A percentile compares a stretch with the other conserved stretches of the same genome.
Evolutionary conservation across 2,797 vertebrate species (phyloP).

Genomic region (Sebastiscus albofasciatus): DNA sequence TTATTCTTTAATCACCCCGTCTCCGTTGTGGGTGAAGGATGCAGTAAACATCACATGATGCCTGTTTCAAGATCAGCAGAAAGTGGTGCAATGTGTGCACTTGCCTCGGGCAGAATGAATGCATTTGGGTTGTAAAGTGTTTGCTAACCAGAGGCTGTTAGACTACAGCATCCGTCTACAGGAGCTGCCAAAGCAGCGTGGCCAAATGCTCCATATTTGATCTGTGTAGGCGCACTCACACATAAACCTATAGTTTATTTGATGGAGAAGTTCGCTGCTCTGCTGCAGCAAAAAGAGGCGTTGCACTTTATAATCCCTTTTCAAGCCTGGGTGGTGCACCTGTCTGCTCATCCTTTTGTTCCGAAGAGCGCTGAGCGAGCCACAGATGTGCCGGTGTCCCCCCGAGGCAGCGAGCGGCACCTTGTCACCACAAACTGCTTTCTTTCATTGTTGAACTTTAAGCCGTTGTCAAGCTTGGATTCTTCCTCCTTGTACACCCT

Average conservation of each 20-base stretch:
- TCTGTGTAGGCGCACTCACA: background rate
- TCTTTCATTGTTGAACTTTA: slow-evolving; percentile 23
- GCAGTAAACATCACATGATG: background rate
- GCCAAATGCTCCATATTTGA: background rate
- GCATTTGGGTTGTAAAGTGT: background rate
- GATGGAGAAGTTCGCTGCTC: slow-evolving; percentile 2
- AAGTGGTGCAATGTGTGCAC: background rate
- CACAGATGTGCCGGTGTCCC: slow-evolving; percentile 21
- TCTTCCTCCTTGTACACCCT: background rate
- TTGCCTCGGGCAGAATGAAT: background rate
- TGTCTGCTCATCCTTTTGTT: slow-evolving; percentile 27
- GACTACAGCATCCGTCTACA: background rate
- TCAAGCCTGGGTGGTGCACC: slow-evolving; percentile 8
- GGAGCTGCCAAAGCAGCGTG: background rate
- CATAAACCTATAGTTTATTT: background rate
- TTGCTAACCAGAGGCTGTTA: background rate
- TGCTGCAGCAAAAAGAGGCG: slow-evolving; percentile 2
- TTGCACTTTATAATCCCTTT: background rate
- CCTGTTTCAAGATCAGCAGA: background rate
- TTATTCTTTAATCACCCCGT: background rate
- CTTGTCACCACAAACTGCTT: slow-evolving; percentile 25
- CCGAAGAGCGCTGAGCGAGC: background rate
- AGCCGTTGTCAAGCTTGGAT: slow-evolving; percentile 29
- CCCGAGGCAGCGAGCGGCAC: slow-evolving; percentile 11
- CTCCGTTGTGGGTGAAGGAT: background rate